A percentile compares a stretch with the other conserved stretches of the same genome.
Conservation (phyloP, 2,113 vertebrate genomes). For the Myotis yumanensis region DNA sequence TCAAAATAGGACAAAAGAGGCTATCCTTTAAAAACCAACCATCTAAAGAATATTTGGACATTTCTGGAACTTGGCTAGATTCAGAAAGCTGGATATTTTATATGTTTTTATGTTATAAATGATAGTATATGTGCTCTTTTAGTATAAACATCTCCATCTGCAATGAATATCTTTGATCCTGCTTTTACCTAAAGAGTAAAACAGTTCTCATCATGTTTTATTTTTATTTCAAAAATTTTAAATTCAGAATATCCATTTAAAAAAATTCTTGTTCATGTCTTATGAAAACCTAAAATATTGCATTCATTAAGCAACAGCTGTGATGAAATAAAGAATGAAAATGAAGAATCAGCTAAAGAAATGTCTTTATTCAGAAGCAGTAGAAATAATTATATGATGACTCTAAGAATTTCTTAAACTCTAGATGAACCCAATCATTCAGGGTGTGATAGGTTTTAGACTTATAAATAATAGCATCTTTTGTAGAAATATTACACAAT, state of each 20-base stretch:
- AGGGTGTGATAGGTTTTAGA: not conserved
- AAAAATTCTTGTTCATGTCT: not conserved
- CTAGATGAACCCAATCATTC: not conserved
- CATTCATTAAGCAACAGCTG: not conserved
- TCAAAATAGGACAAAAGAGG: slow-evolving; percentile 26
- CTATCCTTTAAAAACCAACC: not conserved
- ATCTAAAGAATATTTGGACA: not conserved
- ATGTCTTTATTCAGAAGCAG: not conserved
- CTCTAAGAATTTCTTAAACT: not conserved
- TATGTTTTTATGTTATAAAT: not conserved
- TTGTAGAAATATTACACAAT: not conserved
- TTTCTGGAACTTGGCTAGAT: slow-evolving; percentile 1
- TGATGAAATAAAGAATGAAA: not conserved
- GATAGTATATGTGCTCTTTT: not conserved
- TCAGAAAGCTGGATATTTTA: not conserved
- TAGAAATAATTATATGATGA: not conserved
- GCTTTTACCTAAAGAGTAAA: not conserved
- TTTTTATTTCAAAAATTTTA: slow-evolving; percentile 45
- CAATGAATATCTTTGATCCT: not conserved
- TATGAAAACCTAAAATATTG: not conserved
- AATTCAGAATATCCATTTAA: not conserved
- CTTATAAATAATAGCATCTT: not conserved
- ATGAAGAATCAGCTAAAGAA: slow-evolving; percentile 7
- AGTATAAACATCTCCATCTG: slow-evolving; percentile 12
- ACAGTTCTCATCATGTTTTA: not conserved